Base-by-base conservation (phyloP, 2,888 invertebrate species). In the Tipula helvola region DNA sequence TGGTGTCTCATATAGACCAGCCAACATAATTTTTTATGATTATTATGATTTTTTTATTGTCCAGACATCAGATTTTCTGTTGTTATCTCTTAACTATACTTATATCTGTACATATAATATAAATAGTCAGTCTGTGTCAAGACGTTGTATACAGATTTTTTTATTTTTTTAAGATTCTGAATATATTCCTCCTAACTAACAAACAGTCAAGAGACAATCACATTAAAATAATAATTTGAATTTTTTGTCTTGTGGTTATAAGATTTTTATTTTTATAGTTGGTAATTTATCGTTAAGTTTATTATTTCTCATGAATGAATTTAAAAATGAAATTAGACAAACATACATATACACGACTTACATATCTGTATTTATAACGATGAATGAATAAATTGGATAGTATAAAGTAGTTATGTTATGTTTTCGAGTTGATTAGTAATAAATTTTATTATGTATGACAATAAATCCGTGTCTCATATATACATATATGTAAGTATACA, bases 1-100 rank as follows among this genome's bases (percentile, higher is more conserved):
- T 71, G 71, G 71, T 71, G 71, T 71, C 28, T 28, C 71, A 71
- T 71, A 71, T 71, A 71, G 71, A 71, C 71, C 71, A 71, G 71
- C 71, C 71, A 71, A 71, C 71, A 71, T 71, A 71, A 71, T 71
- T 71, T 71, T 71, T 71, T 71, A 71, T 71, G 71, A 71, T 71
- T 28, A 71, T 71, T 71, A 71, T 71, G 71, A 71, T 71, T 12
- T 71, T 71, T 71, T 71, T 71, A 71, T 71, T 71, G 71, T 71
- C 71, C 71, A 71, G 71, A 71, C 71, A 71, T 28, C 71, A 28
- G 71, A 71, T 71, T 71, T 71, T 71, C 28, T 71, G 28, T 71
- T 71, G 2, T 71, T 71, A 71, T 71, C 71, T 71, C 71, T 28
- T 8, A 5, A 39, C 39, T 39, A 52, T 18, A 16, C 52, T 44